phyloP scores from a whole-genome alignment of 2,797 vertebrate species.

The Echiichthys vipera region DNA sequence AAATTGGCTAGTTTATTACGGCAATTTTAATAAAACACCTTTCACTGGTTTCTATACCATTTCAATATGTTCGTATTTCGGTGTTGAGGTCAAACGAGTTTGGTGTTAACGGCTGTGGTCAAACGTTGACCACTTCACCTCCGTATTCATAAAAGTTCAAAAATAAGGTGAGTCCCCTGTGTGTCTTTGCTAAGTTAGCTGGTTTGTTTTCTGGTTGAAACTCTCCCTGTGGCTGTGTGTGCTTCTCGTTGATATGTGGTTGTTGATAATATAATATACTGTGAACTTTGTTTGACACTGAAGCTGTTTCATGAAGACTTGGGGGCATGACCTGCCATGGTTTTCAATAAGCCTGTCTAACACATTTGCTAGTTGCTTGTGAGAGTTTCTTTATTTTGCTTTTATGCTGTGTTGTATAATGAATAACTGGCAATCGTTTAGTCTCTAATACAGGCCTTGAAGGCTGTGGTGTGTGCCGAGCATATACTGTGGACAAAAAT shows the following conservation, averaged over 20 bases:
- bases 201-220: background rate
- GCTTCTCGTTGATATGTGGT: background rate
- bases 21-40: background rate
- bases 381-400: background rate
- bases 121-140: background rate
- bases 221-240: background rate
- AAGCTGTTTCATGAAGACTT: background rate
- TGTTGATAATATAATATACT: background rate
- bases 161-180: constrained; percentile 1
- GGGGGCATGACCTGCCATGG: background rate
- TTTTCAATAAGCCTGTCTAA: constrained; percentile 7
- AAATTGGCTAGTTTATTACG: background rate
- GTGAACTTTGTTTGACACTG: background rate
- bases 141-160: background rate
- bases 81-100: background rate
- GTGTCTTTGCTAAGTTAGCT: background rate
- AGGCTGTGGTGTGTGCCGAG: background rate
- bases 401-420: background rate
- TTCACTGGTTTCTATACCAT: no score
- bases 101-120: no score
- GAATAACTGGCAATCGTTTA: background rate
- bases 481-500: background rate
- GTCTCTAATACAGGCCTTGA: background rate
- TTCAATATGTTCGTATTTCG: no score
- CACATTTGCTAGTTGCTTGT: background rate